Evolutionary conservation across 2,113 vertebrate genomes (phyloP).

Genomic region (Thinocorus orbignyianus): DNA sequence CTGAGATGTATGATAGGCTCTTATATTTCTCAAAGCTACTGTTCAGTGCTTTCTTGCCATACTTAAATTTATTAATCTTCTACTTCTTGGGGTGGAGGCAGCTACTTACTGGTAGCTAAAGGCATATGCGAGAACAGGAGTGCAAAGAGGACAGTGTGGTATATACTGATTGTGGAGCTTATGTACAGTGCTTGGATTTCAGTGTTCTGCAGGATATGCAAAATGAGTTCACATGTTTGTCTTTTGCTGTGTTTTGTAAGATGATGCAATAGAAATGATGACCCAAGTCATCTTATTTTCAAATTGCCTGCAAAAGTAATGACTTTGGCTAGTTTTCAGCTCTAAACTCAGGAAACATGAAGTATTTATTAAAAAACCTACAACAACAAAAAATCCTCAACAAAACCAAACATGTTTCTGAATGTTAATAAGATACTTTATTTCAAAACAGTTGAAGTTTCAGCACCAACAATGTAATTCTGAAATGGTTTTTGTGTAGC

Average conservation of each 20-base stretch:
- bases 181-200: constrained; percentile 9
- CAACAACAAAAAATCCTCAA: neutral
- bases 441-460: neutral
- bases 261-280: constrained; percentile 40
- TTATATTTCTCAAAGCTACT: neutral
- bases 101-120: neutral
- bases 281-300: constrained; percentile 59
- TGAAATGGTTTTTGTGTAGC: neutral
- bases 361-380: neutral
- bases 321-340: constrained; percentile 23
- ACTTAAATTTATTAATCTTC: neutral
- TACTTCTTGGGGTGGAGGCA: too few species aligned
- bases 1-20: neutral
- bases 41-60: neutral
- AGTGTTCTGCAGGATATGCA: neutral
- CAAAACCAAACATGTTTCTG: neutral
- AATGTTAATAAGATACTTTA: neutral
- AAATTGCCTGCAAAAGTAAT: constrained; percentile 32
- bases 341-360: neutral
- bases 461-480: neutral
- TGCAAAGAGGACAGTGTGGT: neutral
- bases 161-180: neutral
- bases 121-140: neutral
- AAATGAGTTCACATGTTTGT: neutral
- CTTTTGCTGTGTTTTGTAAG: constrained; percentile 31